These are phyloP conservation scores for Geopemphigus sp. DNA, from an alignment of 1,140 invertebrate species.

Conservation along the genomic window DNA sequence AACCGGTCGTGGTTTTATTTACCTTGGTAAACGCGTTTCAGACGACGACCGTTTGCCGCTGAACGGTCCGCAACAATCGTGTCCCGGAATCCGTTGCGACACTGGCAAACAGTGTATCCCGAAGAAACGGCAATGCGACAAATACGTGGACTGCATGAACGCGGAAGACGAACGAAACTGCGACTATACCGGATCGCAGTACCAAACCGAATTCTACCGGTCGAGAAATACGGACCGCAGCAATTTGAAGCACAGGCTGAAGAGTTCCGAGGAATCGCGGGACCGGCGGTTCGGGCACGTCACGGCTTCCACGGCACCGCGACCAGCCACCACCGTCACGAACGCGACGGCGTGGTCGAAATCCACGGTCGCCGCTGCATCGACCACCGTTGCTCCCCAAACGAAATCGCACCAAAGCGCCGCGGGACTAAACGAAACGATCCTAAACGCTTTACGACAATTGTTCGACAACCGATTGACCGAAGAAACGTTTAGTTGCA, in stretches of 20 bases:
- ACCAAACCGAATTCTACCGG: neutral
- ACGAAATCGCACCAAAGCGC: too few relatives aligned
- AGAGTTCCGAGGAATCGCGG: neutral
- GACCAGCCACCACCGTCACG: neutral
- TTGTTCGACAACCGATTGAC: slow-evolving; percentile 21
- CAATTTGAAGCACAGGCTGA: neutral
- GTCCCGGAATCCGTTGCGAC: slow-evolving; percentile 68
- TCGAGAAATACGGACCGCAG: slow-evolving; percentile 20
- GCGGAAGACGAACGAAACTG: slow-evolving; percentile 76
- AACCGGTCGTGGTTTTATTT: too few relatives aligned
- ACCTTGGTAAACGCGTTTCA: too few relatives aligned
- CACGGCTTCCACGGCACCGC: too few relatives aligned
- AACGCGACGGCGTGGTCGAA: too few relatives aligned
- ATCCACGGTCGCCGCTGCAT: too few relatives aligned
- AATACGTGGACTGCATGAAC: slow-evolving; percentile 69
- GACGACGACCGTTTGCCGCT: slow-evolving; percentile 57
- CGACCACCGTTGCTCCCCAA: too few relatives aligned
- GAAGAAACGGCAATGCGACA: slow-evolving; percentile 65
- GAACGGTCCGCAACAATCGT: too few relatives aligned
- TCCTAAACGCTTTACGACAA: neutral
- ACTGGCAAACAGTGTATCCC: slow-evolving; percentile 66
- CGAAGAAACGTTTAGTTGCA: slow-evolving; percentile 23
- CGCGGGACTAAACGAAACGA: neutral
- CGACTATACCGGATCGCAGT: slow-evolving; percentile 7
- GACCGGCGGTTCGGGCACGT: neutral